Percentiles rank a stretch among this genome's conserved stretches.
phyloP scores from a whole-genome alignment of 2,797 vertebrate genomes.

The Champsocephalus esox region DNA sequence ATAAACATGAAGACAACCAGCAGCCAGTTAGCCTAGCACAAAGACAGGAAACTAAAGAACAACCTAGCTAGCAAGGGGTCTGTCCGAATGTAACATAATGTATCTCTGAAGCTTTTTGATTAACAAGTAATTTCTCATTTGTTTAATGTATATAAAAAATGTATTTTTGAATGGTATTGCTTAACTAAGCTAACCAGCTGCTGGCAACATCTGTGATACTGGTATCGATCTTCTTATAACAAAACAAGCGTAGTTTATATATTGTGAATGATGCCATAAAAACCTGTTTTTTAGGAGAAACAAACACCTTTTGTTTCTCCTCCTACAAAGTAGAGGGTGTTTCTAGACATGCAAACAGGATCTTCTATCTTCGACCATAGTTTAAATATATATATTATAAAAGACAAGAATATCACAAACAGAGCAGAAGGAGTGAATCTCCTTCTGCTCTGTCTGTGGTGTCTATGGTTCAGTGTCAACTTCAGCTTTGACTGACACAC shows the following conservation, averaged over 20 bases:
- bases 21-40: neutral
- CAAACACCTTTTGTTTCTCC: neutral
- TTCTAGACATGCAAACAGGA: constrained; percentile 1
- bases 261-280: neutral
- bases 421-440: constrained; percentile 5
- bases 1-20: neutral
- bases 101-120: neutral
- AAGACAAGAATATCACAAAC: neutral
- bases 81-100: neutral
- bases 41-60: neutral
- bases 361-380: neutral
- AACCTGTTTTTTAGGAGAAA: neutral
- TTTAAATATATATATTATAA: neutral
- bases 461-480: constrained; percentile 36
- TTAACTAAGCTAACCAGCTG: constrained; percentile 2
- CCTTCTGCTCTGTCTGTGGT: constrained; percentile 13
- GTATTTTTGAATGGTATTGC: neutral
- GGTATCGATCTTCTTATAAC: neutral
- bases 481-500: constrained; percentile 42
- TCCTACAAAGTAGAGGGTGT: neutral
- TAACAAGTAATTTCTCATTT: no score
- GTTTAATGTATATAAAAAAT: neutral
- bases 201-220: neutral
- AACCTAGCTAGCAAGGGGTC: neutral
- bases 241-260: neutral